Evolutionary conservation across 2,888 invertebrate genomes (phyloP).

Genomic region (Carabus problematicus): DNA sequence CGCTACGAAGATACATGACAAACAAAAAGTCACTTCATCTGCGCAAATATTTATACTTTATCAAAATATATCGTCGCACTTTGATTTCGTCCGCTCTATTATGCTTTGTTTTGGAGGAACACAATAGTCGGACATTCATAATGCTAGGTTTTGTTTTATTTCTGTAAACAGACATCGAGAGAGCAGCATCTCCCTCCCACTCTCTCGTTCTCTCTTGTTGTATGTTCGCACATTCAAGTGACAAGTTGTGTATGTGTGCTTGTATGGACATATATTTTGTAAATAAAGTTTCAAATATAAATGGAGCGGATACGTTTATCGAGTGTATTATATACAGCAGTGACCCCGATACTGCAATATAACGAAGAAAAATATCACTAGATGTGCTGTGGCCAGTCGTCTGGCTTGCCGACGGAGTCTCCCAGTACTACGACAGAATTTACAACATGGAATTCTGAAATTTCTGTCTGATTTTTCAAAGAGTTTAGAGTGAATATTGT

Average conservation of each 20-base stretch:
- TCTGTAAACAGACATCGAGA: conserved; percentile 18
- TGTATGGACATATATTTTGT: conserved; percentile 51
- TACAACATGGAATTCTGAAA: too few relatives aligned
- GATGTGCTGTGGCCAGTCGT: too few relatives aligned
- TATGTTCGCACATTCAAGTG: conserved; percentile 47
- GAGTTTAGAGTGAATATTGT: too few relatives aligned
- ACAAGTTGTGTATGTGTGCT: conserved; percentile 49
- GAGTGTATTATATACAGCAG: conserved; percentile 42
- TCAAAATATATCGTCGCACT: conserved; percentile 28
- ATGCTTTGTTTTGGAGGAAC: conserved; percentile 28
- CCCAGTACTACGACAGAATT: too few relatives aligned
- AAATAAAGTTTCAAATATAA: conserved; percentile 58
- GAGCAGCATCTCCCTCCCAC: too few relatives aligned
- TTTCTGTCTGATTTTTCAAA: too few relatives aligned
- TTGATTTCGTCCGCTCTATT: conserved; percentile 26
- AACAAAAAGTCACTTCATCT: conserved; percentile 39
- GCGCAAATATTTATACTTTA: conserved; percentile 39
- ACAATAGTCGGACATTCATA: conserved; percentile 38
- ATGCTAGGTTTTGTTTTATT: conserved; percentile 41
- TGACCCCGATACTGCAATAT: conserved; percentile 39
- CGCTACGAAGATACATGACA: conserved; percentile 8
- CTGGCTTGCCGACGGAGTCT: too few relatives aligned
- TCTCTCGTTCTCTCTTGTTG: too few relatives aligned
- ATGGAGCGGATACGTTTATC: conserved; percentile 55
- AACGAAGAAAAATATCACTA: conserved; percentile 31